A percentile compares a stretch with the other conserved stretches of the same genome.
phyloP scores from a whole-genome alignment of 1,140 invertebrate genomes.

The Lamellibrachia luymesi region DNA sequence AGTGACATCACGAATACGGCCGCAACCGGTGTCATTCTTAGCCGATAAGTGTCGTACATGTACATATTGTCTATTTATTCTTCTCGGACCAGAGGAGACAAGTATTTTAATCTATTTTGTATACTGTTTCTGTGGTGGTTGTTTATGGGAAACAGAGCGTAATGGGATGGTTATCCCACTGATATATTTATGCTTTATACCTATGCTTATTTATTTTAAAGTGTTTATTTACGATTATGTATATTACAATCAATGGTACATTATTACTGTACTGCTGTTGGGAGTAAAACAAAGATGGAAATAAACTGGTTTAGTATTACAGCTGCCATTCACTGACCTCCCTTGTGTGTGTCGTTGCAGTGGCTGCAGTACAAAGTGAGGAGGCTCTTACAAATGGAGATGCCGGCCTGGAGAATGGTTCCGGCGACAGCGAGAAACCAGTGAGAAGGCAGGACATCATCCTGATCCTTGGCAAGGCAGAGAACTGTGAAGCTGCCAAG shows the following conservation, averaged over 20 bases:
- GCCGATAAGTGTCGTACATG: neutral
- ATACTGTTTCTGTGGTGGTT: neutral
- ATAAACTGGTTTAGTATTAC: no score
- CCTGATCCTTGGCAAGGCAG: conserved; percentile 52
- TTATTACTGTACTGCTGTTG: no score
- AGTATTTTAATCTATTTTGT: neutral
- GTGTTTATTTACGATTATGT: no score
- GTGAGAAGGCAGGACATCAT: conserved; percentile 47
- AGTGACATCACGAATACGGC: no score
- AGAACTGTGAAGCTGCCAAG: conserved; percentile 54
- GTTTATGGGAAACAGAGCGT: neutral
- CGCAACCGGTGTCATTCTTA: no score
- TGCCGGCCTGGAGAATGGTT: conserved; percentile 15
- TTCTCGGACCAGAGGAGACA: no score
- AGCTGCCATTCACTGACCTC: no score
- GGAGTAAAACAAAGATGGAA: no score
- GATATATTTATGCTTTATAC: no score
- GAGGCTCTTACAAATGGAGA: conserved; percentile 14
- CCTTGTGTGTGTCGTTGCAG: neutral
- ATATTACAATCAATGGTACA: no score
- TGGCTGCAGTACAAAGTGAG: neutral
- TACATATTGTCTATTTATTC: neutral
- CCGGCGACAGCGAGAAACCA: conserved; percentile 17
- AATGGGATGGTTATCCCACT: neutral
- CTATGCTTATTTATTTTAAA: no score